Evolutionary conservation across 2,888 invertebrate genomes (phyloP).

Genomic region (Gryllus longicercus): DNA sequence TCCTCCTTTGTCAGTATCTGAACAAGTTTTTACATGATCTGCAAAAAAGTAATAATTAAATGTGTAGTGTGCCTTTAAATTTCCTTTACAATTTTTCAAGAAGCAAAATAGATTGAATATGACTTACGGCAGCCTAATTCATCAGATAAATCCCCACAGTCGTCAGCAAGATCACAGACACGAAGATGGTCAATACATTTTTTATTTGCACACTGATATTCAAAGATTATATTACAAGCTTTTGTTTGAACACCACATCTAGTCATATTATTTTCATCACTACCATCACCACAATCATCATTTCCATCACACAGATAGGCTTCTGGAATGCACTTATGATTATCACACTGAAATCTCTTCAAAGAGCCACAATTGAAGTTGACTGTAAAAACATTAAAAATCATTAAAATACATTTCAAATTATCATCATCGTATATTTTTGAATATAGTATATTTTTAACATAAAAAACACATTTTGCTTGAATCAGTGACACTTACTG

Average conservation of each 20-base stretch:
- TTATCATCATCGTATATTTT: not conserved
- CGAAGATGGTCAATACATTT: slow-evolving; percentile 75
- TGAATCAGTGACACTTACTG: slow-evolving; percentile 45
- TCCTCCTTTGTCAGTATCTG: slow-evolving; percentile 60
- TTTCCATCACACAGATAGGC: slow-evolving; percentile 87
- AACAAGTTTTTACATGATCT: slow-evolving; percentile 50
- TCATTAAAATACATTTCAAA: too few relatives aligned
- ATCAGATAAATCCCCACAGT: slow-evolving; percentile 87
- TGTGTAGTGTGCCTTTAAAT: not conserved
- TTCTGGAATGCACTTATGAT: slow-evolving; percentile 80
- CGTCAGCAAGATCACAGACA: slow-evolving; percentile 85
- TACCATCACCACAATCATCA: slow-evolving; percentile 91
- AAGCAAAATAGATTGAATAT: slow-evolving; percentile 19
- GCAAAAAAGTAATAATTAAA: slow-evolving; percentile 28
- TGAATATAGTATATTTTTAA: not conserved
- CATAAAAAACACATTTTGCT: not conserved
- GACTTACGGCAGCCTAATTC: slow-evolving; percentile 81
- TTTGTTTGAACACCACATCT: slow-evolving; percentile 72
- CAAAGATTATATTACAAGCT: slow-evolving; percentile 71
- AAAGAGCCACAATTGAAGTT: slow-evolving; percentile 82
- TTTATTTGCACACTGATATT: slow-evolving; percentile 85
- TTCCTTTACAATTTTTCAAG: not conserved
- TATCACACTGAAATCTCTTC: slow-evolving; percentile 83
- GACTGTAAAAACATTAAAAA: slow-evolving; percentile 45
- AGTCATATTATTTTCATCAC: slow-evolving; percentile 93